Evolutionary conservation across 2,797 vertebrate species (phyloP), one percentile per base, ranked within the genome.

Genomic region (Geotrypetes seraphini): DNA sequence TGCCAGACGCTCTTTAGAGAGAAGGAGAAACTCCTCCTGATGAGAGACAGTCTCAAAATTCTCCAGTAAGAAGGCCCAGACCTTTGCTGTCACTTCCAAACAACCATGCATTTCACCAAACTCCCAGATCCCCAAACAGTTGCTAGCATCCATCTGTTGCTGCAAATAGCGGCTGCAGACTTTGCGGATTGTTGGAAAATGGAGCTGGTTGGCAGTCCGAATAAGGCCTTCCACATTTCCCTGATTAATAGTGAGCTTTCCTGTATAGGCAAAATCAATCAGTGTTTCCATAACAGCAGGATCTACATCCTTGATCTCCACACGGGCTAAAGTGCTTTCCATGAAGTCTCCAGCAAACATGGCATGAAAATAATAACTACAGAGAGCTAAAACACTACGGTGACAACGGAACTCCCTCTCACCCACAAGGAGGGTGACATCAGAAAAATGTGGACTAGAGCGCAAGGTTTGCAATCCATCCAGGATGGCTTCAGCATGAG

Each of bases 281-380:
- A 99, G 62, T 30, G 43, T 59, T 30, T 71, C 68, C 54, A 96
- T 79, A 0, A 76, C 57, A 0, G 73, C 22, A 0, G 96, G 80
- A 25, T 97, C 87, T 5, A 96, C 78, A 0, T 90, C 86, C 3
- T 68, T 83, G 16, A 97, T 83, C 70, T 97, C 92, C 54, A 99
- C 92, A 0, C 76, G 88, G 0, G 91, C 91, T 0, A 84, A 76
- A 11, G 90, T 91, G 75, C 91, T 97, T 73, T 99, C 96, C 0
- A 89, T 66, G 0, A 97, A 99, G 62, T 96, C 75, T 1, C 96
- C 92, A 0, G 88, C 83, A 45, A 99, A 97, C 96, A 99, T 99
- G 42, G 84, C 84, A 3, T 63, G 84, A 66, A 99, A 99, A 69
- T 95, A 98, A 22, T 71, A 79, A 66, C 94, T 98, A 66, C 92